Evolutionary conservation across 2,888 invertebrate genomes (phyloP), one percentile per base, ranked within the genome.

Genomic region (Xestia xanthographa): DNA sequence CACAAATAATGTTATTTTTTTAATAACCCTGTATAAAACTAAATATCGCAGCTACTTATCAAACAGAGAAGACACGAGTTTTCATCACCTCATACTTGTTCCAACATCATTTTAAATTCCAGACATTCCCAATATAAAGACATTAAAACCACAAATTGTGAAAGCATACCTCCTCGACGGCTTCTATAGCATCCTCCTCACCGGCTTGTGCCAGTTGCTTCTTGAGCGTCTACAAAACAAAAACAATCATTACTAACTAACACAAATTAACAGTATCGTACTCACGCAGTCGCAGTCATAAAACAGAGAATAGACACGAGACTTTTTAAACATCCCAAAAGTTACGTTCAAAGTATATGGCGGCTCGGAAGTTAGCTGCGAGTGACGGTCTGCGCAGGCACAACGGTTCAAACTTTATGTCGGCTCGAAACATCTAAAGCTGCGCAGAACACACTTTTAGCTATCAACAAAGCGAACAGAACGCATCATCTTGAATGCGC

Each of bases 181-280:
- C 89, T 79, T 94, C 93, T 85, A 95, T 77, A 73, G 95, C 93
- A 70, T 95, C 96, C 45, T 95, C 95, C 87, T 96, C 95, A 95
- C 90, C 93, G 88, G 89, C 89, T 89, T 94, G 95, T 86, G 92
- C 93, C 92, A 94, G 84, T 84, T 95, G 95, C 87, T 92, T 95
- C 93, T 94, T 95, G 93, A 95, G 94, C 87, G 90, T 92, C 96
- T 96, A 92, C 26, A 90, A 92, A 85, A 77, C 74, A 48, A 77
- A 72, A 82, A 73, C 73, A 50, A 41, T 12, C 3, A 3, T n/a
- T 50, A 56, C 66, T 48, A 72, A 53, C 34, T n/a, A 74, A 60
- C 41, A 56, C 20, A 34, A 56, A 12, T 58, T 1, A 58, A 43
- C n/a, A 63, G 11, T 41, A n/a, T 4, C 2, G 0, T 22, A 56